A percentile compares a stretch with the other conserved stretches of the same genome.
Evolutionary conservation across 2,113 vertebrate species (phyloP).

Genomic region (Embiotoca jacksoni): DNA sequence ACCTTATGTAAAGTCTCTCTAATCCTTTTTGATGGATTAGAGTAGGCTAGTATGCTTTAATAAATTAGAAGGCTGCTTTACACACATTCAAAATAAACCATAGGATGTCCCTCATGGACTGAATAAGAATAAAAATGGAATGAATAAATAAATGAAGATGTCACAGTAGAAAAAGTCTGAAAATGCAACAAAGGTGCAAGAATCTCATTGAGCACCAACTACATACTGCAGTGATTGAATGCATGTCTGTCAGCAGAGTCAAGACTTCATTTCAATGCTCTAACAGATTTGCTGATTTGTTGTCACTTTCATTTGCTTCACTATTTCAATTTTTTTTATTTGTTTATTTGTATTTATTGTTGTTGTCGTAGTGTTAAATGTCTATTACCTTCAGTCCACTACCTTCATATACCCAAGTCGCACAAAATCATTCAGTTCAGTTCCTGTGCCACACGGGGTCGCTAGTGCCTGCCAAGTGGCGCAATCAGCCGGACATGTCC

Average conservation of each 20-base stretch:
- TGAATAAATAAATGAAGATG: slow-evolving; percentile 10
- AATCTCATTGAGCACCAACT: neutral
- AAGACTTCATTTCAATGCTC: no score
- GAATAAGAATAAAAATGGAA: neutral
- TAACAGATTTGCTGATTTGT: neutral
- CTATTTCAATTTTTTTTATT: neutral
- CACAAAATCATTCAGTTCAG: slow-evolving; percentile 14
- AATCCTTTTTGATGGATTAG: neutral
- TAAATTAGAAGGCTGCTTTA: neutral
- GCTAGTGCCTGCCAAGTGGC: slow-evolving; percentile 58
- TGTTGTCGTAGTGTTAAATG: neutral
- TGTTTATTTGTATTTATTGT: neutral
- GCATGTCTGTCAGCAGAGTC: neutral
- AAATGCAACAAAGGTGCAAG: neutral
- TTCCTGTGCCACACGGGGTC: slow-evolving; percentile 67
- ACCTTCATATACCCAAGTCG: neutral
- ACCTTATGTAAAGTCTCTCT: neutral
- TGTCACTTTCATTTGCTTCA: neutral
- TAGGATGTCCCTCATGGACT: neutral
- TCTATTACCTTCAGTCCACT: neutral
- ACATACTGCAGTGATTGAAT: neutral
- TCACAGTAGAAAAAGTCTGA: neutral
- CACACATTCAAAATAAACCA: neutral
- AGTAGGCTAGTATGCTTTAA: neutral
- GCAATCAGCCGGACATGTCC: slow-evolving; percentile 29